Conservation (phyloP, 2,113 vertebrate species). For the Melanerpes formicivorus region DNA sequence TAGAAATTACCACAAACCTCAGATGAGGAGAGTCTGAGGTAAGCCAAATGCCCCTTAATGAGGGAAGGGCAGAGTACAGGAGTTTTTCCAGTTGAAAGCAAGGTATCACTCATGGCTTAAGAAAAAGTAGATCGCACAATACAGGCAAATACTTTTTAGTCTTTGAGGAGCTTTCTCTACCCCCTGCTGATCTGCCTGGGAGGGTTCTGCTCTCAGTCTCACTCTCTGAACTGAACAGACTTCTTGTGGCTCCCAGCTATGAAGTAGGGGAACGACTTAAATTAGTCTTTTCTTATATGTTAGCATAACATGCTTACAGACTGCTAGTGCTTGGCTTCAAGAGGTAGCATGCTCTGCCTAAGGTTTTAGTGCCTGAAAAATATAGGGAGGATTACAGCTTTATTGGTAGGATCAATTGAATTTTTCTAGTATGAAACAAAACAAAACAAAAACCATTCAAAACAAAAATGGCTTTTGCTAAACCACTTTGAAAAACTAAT, state of each 20-base stretch:
- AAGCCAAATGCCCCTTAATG: neutral
- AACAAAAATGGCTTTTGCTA: neutral
- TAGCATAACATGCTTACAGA: neutral
- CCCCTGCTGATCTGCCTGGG: slow-evolving; percentile 26
- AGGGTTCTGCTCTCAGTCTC: slow-evolving; percentile 9
- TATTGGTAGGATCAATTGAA: neutral
- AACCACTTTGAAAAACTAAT: neutral
- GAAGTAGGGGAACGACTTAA: neutral
- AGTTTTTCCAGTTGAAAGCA: neutral
- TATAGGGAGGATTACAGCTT: neutral
- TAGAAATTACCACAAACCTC: neutral
- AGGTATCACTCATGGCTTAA: neutral
- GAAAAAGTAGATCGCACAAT: neutral
- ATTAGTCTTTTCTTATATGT: neutral
- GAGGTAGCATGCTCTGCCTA: neutral
- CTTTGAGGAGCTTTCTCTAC: neutral
- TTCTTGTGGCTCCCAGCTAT: slow-evolving; percentile 3
- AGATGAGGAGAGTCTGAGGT: neutral
- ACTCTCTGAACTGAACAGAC: slow-evolving; percentile 8
- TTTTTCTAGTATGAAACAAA: neutral
- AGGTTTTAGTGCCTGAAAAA: neutral
- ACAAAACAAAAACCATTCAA: neutral
- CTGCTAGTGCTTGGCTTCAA: neutral
- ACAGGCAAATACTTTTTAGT: neutral
- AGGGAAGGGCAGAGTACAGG: neutral